These are phyloP conservation scores for Alviniconcha marisindica DNA, from an alignment of 1,140 invertebrate species.

Conservation along the genomic window DNA sequence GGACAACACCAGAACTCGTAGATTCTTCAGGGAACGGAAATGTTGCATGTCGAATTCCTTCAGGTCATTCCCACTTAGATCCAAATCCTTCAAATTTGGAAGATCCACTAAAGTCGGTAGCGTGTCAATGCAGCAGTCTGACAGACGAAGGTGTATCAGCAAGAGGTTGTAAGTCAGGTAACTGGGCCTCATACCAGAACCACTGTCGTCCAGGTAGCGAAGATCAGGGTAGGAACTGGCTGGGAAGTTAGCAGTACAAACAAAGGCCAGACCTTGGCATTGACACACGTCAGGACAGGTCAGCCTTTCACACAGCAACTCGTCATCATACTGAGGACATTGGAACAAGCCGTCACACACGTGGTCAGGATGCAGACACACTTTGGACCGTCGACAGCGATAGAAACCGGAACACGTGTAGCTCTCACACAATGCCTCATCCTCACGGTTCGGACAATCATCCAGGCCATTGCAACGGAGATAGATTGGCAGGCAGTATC, in stretches of 20 bases:
- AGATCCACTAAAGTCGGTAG: no score
- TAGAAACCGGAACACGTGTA: constrained; percentile 13
- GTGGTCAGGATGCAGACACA: not conserved
- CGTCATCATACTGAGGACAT: constrained; percentile 13
- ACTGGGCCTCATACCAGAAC: no score
- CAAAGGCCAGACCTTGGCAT: not conserved
- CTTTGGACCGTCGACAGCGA: not conserved
- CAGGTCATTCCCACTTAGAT: no score
- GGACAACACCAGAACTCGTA: no score
- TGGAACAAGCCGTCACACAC: constrained; percentile 22
- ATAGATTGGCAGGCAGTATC: constrained; percentile 15
- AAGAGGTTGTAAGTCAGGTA: no score
- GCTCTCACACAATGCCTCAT: not conserved
- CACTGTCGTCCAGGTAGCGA: no score
- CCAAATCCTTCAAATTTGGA: no score
- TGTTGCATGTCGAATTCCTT: no score
- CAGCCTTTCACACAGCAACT: not conserved
- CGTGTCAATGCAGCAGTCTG: not conserved
- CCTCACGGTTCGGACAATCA: constrained; percentile 9
- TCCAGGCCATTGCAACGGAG: constrained; percentile 12
- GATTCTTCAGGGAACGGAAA: no score
- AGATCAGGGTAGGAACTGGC: no score
- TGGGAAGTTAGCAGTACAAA: not conserved
- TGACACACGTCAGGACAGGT: not conserved
- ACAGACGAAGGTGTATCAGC: not conserved